Percentiles rank a stretch among this genome's conserved stretches.
Evolutionary conservation across 2,113 vertebrate genomes (phyloP).

Genomic region (Aegithalos caudatus): DNA sequence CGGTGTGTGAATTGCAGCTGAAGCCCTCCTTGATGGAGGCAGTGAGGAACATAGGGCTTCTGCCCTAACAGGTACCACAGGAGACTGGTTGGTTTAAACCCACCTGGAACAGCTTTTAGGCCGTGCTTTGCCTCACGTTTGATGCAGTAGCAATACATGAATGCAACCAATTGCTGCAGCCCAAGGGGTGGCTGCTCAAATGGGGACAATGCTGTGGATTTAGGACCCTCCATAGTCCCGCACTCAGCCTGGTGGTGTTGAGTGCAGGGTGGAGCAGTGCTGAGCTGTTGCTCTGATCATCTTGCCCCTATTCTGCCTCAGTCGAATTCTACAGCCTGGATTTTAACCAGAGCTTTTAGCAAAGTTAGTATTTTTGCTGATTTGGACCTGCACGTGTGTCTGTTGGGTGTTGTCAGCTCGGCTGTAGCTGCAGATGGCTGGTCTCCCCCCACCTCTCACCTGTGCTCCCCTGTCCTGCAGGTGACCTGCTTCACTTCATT

Average conservation of each 20-base stretch:
- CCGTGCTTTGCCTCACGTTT: not conserved
- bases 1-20: not conserved
- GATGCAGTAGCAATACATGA: not conserved
- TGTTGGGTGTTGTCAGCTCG: not conserved
- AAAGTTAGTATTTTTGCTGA: not conserved
- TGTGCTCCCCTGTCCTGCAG: rapidly evolving
- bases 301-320: not conserved
- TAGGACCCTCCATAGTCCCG: not conserved
- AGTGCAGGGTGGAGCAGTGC: not conserved
- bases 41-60: rapidly evolving
- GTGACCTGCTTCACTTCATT: not conserved
- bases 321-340: not conserved
- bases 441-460: not conserved
- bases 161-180: not conserved
- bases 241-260: rapidly evolving
- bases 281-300: not conserved
- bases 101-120: not conserved
- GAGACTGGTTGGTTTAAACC: not conserved
- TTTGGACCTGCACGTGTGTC: not conserved
- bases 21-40: not conserved
- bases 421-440: rapidly evolving
- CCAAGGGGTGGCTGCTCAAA: not conserved
- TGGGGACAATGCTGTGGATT: not conserved
- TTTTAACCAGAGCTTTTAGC: not conserved
- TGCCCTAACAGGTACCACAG: rapidly evolving